A percentile compares a stretch with the other conserved stretches of the same genome.
Evolutionary conservation across 2,113 vertebrate species (phyloP).

Genomic region (Cheirogaleus medius): DNA sequence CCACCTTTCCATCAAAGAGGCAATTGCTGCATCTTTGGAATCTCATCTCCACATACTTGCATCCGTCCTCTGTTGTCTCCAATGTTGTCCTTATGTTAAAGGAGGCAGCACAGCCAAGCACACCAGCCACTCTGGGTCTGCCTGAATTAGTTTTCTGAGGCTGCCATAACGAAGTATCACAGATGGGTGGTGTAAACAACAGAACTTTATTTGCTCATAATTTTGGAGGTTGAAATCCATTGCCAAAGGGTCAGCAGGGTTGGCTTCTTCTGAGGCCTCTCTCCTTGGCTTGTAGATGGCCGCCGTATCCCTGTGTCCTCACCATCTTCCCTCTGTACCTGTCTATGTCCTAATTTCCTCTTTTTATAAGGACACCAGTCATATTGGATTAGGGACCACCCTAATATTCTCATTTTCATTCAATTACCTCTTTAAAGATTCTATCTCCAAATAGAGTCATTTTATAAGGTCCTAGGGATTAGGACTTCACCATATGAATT

Average conservation of each 20-base stretch:
- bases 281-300: background rate
- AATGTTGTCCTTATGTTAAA: background rate
- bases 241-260: rapidly evolving
- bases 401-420: background rate
- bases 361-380: background rate
- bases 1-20: background rate
- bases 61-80: background rate
- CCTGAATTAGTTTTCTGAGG: background rate
- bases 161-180: background rate
- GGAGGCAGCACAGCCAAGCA: background rate
- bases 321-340: background rate
- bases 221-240: background rate
- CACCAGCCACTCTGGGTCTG: background rate
- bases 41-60: background rate
- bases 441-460: background rate
- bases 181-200: background rate
- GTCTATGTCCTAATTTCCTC: background rate
- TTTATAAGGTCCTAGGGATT: background rate
- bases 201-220: background rate
- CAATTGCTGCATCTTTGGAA: background rate
- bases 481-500: background rate
- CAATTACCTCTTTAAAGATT: background rate
- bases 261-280: background rate
- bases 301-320: background rate
- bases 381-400: background rate